These are phyloP conservation scores for Gorsachius goisagi DNA, from an alignment of 2,113 vertebrate species.

Conservation along the genomic window DNA sequence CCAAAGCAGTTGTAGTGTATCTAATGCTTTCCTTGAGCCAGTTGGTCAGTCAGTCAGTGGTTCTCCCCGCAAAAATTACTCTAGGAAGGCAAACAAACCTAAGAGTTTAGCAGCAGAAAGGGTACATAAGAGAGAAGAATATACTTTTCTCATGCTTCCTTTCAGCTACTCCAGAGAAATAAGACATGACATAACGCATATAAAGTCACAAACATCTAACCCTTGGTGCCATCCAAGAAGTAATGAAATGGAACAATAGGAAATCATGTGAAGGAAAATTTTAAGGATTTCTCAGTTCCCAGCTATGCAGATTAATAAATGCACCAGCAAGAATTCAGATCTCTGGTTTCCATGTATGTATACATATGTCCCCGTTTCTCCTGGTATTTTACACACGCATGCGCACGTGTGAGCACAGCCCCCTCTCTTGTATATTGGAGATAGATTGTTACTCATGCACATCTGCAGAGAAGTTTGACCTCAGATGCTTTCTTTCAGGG, in stretches of 20 bases:
- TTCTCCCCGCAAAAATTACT: background rate
- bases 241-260: background rate
- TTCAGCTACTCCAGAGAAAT: background rate
- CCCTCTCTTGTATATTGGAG: background rate
- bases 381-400: background rate
- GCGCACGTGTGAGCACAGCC: rapidly evolving
- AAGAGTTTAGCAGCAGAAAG: background rate
- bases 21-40: conserved; percentile 19
- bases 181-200: background rate
- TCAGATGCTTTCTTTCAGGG: background rate
- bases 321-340: background rate
- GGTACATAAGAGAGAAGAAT: background rate
- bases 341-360: background rate
- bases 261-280: background rate
- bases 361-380: background rate
- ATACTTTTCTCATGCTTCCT: background rate
- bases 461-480: background rate
- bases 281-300: background rate
- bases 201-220: background rate
- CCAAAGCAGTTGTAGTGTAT: background rate
- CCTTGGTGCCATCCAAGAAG: background rate
- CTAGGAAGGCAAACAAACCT: background rate
- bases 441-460: background rate
- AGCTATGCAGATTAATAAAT: background rate
- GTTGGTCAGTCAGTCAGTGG: background rate